Base-by-base conservation (phyloP, 2,113 vertebrate species). In the Seriola aureovittata region DNA sequence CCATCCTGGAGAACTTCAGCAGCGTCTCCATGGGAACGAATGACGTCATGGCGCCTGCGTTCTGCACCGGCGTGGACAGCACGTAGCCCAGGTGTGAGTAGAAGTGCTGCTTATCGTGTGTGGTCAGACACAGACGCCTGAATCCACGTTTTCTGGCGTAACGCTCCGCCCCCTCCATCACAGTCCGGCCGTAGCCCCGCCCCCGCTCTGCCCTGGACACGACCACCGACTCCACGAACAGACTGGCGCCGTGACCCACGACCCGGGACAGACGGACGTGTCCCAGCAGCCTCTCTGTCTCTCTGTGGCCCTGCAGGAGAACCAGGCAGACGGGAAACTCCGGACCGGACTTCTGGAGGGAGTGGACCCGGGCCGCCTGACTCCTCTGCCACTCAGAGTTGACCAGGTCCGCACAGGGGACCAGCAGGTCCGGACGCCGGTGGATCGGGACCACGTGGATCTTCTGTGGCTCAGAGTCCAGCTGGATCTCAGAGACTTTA, bases 171-270 rank as follows among this genome's bases (percentile, higher is more conserved):
- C 95, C 96, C 77, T 97, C 96, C 98, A 99, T 99, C 85, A 99
- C 92, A 38, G 58, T 90, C 34, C 97, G 95, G 1, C 98, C 98
- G 0, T 97, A 97, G 82, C 98, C 98, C 78, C 89, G 95, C 34
- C 98, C 98, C 62, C 98, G 94, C 72, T 97, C 92, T 0, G 90
- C 93, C 74, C 79, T 89, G 25, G 96, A 93, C 75, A 99, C 96
- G 32, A 99, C 97, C 54, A 99, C 97, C 0, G 98, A 97, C 93
- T 99, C 97, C 29, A 99, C 93, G 0, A 99, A 97, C 32, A 99
- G 96, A 90, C 96, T 95, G 4, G 42, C 36, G 55, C 93, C 82
- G 3, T 63, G 93, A 57, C 95, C 93, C 0, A 96, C 90, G 10
- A 99, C 97, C 0, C 84, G 95, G 25, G 97, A 97, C 8, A 99